Percentiles rank a stretch among this genome's conserved stretches.
Evolutionary conservation across 2,888 invertebrate species (phyloP).

Genomic region (Ornithoptera alexandrae): DNA sequence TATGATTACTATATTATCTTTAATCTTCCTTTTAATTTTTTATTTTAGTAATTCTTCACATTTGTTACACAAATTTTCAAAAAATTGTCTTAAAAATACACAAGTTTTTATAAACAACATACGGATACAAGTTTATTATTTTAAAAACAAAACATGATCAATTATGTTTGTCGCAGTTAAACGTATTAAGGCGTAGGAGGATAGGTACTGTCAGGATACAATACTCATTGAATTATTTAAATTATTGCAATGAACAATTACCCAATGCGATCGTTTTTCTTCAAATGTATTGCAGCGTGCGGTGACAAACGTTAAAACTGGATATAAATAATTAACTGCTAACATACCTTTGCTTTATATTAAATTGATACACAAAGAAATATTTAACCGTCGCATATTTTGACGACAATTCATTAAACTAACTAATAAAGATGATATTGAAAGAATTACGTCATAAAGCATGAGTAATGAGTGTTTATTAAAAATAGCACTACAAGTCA

Average conservation of each 20-base stretch:
- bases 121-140: not conserved
- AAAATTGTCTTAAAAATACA: too few relatives aligned
- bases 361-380: not conserved
- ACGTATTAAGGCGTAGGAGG: constrained; percentile 16
- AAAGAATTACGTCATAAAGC: not conserved
- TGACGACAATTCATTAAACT: not conserved
- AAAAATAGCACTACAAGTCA: not conserved
- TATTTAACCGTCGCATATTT: not conserved
- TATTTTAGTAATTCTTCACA: too few relatives aligned
- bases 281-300: not conserved
- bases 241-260: constrained; percentile 5
- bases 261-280: constrained; percentile 1
- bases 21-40: too few relatives aligned
- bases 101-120: not conserved
- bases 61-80: too few relatives aligned
- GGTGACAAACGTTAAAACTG: not conserved
- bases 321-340: not conserved
- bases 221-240: not conserved
- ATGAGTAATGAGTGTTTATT: not conserved
- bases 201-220: not conserved
- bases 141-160: not conserved
- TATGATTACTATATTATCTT: too few relatives aligned
- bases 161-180: constrained; percentile 1
- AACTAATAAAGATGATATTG: not conserved
- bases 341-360: not conserved